A percentile compares a stretch with the other conserved stretches of the same genome.
Evolutionary conservation across 2,797 vertebrate species (phyloP).

Genomic region (Acrocephalus scirpaceus): DNA sequence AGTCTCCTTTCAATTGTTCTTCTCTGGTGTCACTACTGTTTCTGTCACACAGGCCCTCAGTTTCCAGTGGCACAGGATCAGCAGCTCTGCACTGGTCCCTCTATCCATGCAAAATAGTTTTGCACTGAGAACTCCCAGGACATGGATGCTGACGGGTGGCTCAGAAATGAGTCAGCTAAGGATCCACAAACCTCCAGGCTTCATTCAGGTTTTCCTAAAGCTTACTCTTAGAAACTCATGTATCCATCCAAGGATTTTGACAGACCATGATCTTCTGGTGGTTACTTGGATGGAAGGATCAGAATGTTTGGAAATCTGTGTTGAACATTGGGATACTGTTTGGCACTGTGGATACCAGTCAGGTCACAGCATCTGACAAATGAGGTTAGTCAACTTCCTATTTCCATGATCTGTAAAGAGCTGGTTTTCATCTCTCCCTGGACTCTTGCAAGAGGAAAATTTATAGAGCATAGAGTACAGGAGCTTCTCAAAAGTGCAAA

Average conservation of each 20-base stretch:
- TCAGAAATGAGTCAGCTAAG: neutral
- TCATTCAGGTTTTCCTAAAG: neutral
- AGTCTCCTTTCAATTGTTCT: neutral
- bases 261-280: neutral
- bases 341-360: neutral
- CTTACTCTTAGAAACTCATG: neutral
- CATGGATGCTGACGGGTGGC: neutral
- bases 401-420: neutral
- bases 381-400: neutral
- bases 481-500: neutral
- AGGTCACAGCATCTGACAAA: neutral
- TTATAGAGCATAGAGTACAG: neutral
- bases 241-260: neutral
- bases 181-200: neutral
- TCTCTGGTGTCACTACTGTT: rapidly evolving
- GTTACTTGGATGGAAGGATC: neutral
- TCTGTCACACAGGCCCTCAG: neutral
- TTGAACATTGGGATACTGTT: neutral
- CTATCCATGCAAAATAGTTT: neutral
- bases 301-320: neutral
- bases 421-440: neutral
- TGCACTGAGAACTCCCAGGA: neutral
- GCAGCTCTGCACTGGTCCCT: neutral
- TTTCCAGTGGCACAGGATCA: neutral
- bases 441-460: neutral